Evolutionary conservation across 2,797 vertebrate genomes (phyloP).

Genomic region (Masticophis lateralis): DNA sequence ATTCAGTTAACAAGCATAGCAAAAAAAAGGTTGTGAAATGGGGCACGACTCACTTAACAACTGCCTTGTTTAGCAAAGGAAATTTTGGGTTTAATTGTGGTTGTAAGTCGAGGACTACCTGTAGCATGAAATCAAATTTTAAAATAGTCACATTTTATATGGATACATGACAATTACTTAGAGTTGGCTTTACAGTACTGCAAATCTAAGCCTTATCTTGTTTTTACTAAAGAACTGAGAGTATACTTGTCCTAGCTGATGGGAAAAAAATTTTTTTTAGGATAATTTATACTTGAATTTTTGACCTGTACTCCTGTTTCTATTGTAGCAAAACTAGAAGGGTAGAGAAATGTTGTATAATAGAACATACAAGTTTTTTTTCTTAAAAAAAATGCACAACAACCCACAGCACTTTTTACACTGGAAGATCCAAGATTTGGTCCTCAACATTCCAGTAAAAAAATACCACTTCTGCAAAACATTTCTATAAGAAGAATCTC

Average conservation of each 20-base stretch:
- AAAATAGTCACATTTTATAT: background rate
- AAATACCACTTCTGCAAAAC: background rate
- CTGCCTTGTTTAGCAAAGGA: background rate
- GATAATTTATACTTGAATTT: background rate
- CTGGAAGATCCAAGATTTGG: background rate
- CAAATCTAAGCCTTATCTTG: background rate
- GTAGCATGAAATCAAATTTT: constrained; percentile 1
- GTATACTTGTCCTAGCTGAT: background rate
- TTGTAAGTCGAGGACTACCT: background rate
- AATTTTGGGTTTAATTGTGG: background rate
- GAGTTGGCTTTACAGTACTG: background rate
- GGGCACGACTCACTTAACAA: background rate
- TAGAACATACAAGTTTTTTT: background rate
- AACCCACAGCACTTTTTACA: background rate
- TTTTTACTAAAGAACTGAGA: background rate
- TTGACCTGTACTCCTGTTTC: background rate
- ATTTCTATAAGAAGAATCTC: background rate
- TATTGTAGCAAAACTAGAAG: background rate
- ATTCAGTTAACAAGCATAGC: background rate
- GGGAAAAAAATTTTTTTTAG: background rate
- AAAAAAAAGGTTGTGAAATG: background rate
- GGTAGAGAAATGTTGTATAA: background rate
- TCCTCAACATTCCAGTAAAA: background rate
- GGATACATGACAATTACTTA: background rate
- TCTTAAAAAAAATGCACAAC: background rate